Base-by-base conservation (phyloP, 2,888 invertebrate genomes). In the Cetonia aurata region DNA sequence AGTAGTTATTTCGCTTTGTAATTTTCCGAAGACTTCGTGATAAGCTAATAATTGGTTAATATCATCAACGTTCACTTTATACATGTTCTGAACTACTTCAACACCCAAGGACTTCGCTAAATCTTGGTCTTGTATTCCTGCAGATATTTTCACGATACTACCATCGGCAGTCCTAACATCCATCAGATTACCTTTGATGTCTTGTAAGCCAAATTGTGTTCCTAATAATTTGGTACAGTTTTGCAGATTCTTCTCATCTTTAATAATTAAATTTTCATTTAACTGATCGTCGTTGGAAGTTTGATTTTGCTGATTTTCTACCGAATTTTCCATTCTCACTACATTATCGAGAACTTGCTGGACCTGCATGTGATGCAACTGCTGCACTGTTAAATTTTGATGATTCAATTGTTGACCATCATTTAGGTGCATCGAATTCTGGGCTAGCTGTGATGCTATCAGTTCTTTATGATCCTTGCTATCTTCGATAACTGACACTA, bases 11-110 rank as follows among this genome's bases (percentile, higher is more conserved):
- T 88, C 88, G 74, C 86, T 87, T 77, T 89, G 90, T 71, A 92
- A 83, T 80, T 92, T 92, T 33, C 92, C 92, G 81, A 92, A 95
- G 53, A 95, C 94, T 84, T 95, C 95, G 81, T 95, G 95, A 84
- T 95, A 95, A 48, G 94, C 93, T 74, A 95, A 86, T 75, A 95
- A 85, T 80, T 94, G 94, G 76, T 94, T 94, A 67, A 95, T 88
- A 80, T 95, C 95, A 82, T 95, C 95, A 6, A 94, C 93, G 81
- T 93, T 85, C 92, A 91, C 90, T 86, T 92, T 92, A 81, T 92
- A 92, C 91, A 92, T 92, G 80, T 92, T 92, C 83, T 94, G 92
- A 75, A 94, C 90, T 86, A 94, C 92, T 78, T 92, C 91, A 52
- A 88, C 86, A 69, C 88, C 88, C 69, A 90, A 84, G 2, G 89